Evolutionary conservation across 2,113 vertebrate species (phyloP).

Genomic region (Hemicordylus capensis): DNA sequence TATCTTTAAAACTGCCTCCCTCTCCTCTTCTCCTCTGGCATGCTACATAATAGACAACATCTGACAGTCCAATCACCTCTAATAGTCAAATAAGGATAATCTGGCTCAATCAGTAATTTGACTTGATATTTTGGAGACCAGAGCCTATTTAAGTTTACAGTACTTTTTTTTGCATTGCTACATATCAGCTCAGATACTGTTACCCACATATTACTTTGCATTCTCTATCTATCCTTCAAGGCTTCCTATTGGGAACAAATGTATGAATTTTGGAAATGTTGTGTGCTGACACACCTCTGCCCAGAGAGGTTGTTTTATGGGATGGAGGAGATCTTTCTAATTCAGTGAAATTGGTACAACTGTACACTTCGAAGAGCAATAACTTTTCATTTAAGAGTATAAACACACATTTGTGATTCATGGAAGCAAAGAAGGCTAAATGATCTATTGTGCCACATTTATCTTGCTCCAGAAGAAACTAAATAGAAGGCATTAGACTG

Average conservation of each 20-base stretch:
- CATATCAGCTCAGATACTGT: slow-evolving; percentile 42
- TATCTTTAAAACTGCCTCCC: slow-evolving; percentile 57
- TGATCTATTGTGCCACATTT: slow-evolving; percentile 26
- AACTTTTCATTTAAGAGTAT: slow-evolving; percentile 48
- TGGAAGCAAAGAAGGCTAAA: slow-evolving; percentile 21
- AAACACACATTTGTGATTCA: slow-evolving; percentile 24
- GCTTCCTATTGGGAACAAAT: slow-evolving; percentile 52
- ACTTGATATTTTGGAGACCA: slow-evolving; percentile 57
- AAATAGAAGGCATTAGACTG: slow-evolving; percentile 39
- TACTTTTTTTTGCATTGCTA: slow-evolving; percentile 49
- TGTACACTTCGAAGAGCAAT: slow-evolving; percentile 10
- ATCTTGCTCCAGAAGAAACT: slow-evolving; percentile 35
- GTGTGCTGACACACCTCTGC: slow-evolving; percentile 32
- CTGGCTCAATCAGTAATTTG: slow-evolving; percentile 61
- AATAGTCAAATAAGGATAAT: slow-evolving; percentile 57
- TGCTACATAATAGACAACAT: slow-evolving; percentile 28
- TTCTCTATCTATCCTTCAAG: slow-evolving; percentile 60
- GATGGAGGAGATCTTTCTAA: slow-evolving; percentile 2
- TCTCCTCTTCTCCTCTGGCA: slow-evolving; percentile 22
- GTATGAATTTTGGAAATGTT: slow-evolving; percentile 34
- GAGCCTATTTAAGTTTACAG: slow-evolving; percentile 64
- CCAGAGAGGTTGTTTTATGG: slow-evolving; percentile 53
- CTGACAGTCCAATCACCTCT: slow-evolving; percentile 46
- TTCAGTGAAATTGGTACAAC: slow-evolving; percentile 27
- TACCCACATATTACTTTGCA: slow-evolving; percentile 41